A percentile compares a stretch with the other conserved stretches of the same genome.
phyloP scores from a whole-genome alignment of 2,797 vertebrate species.

The Natrix natrix region DNA sequence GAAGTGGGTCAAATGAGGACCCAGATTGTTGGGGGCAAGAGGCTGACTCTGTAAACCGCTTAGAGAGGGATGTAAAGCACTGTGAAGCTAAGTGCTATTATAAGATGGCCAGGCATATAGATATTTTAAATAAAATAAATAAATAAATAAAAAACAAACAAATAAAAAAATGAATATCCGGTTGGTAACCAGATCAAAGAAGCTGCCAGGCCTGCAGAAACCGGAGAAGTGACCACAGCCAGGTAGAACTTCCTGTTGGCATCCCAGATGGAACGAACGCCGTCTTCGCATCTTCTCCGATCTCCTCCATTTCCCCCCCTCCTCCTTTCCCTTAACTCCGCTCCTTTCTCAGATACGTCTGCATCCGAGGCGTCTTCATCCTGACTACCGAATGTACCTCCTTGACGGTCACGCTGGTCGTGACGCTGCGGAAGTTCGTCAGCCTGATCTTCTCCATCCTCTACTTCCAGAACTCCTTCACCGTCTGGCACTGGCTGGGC shows the following conservation, averaged over 20 bases:
- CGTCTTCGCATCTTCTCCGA: not conserved
- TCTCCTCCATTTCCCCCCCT: rapidly evolving
- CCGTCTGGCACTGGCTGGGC: slow-evolving; percentile 92
- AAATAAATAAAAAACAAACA: too few species aligned
- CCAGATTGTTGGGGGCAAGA: too few species aligned
- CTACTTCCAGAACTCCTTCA: slow-evolving; percentile 95
- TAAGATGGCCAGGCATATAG: too few species aligned
- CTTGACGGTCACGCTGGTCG: slow-evolving; percentile 93
- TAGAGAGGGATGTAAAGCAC: too few species aligned
- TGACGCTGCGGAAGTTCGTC: slow-evolving; percentile 94
- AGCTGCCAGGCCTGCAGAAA: too few species aligned
- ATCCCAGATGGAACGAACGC: not conserved
- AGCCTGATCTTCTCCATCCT: slow-evolving; percentile 98
- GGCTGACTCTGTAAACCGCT: too few species aligned
- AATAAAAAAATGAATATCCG: too few species aligned
- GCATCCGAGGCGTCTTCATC: slow-evolving; percentile 92
- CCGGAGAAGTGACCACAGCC: not conserved
- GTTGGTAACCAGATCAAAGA: too few species aligned
- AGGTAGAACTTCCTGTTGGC: not conserved
- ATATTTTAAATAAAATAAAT: too few species aligned
- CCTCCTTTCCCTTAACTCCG: slow-evolving; percentile 52
- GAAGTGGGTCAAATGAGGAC: too few species aligned
- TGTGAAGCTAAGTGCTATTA: too few species aligned
- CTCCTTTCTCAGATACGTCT: slow-evolving; percentile 82
- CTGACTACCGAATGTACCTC: slow-evolving; percentile 95